Percentiles rank a stretch among this genome's conserved stretches.
Conservation (phyloP, 2,113 vertebrate genomes). For the Hylia prasina region DNA sequence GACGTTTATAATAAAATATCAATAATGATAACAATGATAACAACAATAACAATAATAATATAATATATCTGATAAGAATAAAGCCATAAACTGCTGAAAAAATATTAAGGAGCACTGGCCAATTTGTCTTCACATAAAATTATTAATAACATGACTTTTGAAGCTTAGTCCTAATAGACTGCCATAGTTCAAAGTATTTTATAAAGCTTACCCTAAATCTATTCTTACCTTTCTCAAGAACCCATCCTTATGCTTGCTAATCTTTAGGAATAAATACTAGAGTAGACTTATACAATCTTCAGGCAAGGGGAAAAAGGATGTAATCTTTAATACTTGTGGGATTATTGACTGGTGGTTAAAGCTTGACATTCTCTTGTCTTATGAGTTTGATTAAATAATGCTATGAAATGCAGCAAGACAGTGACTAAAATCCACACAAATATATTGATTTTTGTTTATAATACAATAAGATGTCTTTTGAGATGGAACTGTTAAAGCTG, state of each 20-base stretch:
- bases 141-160: neutral
- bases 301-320: neutral
- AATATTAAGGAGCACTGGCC: neutral
- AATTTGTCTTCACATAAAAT: neutral
- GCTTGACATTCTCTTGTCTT: neutral
- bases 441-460: neutral
- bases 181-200: neutral
- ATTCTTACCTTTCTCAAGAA: neutral
- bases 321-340: neutral
- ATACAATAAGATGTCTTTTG: neutral
- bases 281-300: neutral
- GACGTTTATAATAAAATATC: neutral
- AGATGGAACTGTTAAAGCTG: neutral
- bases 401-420: neutral
- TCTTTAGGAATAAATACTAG: neutral
- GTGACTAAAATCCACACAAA: neutral
- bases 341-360: neutral
- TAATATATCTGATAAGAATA: neutral
- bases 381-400: neutral
- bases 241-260: neutral
- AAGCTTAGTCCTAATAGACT: neutral
- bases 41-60: no score
- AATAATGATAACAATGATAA: neutral
- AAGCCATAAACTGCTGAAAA: neutral
- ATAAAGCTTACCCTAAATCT: neutral